Base-by-base conservation (phyloP, 35 echinoderm and acorn worm species). In the Chiridota heheva region DNA sequence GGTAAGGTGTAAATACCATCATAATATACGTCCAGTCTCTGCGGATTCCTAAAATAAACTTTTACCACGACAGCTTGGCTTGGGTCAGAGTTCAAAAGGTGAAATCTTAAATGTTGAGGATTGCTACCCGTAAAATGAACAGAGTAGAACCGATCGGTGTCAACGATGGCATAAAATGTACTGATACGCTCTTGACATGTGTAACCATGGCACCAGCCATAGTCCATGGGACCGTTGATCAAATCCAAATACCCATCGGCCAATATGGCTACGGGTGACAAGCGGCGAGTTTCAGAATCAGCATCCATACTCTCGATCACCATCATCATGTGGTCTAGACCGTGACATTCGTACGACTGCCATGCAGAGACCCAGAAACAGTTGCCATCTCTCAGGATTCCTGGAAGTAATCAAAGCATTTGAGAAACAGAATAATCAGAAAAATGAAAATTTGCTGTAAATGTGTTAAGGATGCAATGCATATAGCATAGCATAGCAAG, bases 161-260 rank as follows among this genome's bases (percentile, higher is more conserved):
- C 85, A 20, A 88, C 85, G 35, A 88, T 56, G 42, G 85, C 17
- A 32, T 81, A 81, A 33, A 88, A 88, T 22, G 85, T 88, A 41
- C 85, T 88, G 63, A 88, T 88, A 2, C 85, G 60, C 27, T 88
- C 70, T 39, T 85, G 82, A 39, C 82, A 85, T 8, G 82, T 85
- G 82, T 85, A 85, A 30, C 82, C 82, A 31, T 63, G 40, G 43
- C 84, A 86, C 84, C 84, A 86, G 20, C 84, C 84, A 44, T 86
- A 72, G 57, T 86, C 84, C 58, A 34, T 22, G 0, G 84, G 84
- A 2, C 84, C 84, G 60, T 86, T 86, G 41, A 86, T 86, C 3
- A 86, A 37, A 67, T 86, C 84, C 26, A 86, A 33, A 68, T 86
- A 86, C 7, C 55, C 58, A 26, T 86, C 72, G 40, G 84, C 37